These are phyloP conservation scores for Augiades crinisus DNA, from an alignment of 2,888 invertebrate species.

Conservation along the genomic window DNA sequence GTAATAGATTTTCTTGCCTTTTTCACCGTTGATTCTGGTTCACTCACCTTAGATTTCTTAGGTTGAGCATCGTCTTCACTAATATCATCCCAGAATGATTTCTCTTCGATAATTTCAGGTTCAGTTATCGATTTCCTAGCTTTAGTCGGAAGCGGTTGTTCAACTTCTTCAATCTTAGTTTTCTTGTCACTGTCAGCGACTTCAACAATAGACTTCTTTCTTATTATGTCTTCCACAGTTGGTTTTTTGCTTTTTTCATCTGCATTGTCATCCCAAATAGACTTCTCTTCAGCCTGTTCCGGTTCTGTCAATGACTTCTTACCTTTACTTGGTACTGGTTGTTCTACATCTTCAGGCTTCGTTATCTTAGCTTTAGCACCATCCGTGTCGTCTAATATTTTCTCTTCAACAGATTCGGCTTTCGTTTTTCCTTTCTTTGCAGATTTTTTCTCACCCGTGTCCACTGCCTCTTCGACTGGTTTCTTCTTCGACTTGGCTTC, in stretches of 20 bases:
- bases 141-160: constrained; percentile 45
- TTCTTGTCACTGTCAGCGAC: constrained; percentile 35
- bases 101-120: constrained; percentile 54
- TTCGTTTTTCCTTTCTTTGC: constrained; percentile 51
- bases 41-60: constrained; percentile 43
- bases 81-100: constrained; percentile 61
- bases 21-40: constrained; percentile 44
- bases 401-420: constrained; percentile 51
- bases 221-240: constrained; percentile 41
- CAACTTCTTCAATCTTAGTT: constrained; percentile 39
- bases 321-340: constrained; percentile 38
- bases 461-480: constrained; percentile 47
- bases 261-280: constrained; percentile 58
- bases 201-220: constrained; percentile 35
- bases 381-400: constrained; percentile 49
- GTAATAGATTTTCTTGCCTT: constrained; percentile 52
- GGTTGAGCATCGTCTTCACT: constrained; percentile 42
- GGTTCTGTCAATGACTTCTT: constrained; percentile 47
- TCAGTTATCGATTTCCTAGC: constrained; percentile 49
- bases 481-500: constrained; percentile 48
- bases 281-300: constrained; percentile 44
- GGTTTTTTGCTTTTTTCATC: constrained; percentile 45
- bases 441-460: constrained; percentile 42
- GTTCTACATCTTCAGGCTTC: constrained; percentile 45
- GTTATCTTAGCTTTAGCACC: constrained; percentile 46